Evolutionary conservation across 37 sponge, comb jelly and placozoan genomes (phyloP).

Genomic region (Haliclona indistincta): DNA sequence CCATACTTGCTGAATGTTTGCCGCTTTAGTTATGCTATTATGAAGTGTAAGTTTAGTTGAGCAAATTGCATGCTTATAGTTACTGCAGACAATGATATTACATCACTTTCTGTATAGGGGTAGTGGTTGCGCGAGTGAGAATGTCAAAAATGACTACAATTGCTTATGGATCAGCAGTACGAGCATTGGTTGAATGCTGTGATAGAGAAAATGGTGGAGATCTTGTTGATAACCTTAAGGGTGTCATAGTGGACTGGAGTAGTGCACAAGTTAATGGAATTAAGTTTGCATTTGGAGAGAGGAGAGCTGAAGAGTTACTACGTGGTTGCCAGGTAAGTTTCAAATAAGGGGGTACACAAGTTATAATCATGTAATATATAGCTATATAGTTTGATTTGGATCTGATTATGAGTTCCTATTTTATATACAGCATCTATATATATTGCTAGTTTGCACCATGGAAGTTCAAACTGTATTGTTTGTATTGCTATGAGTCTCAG

Average conservation of each 20-base stretch:
- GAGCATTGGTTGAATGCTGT: conserved; percentile 11
- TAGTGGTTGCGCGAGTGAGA: conserved; percentile 1
- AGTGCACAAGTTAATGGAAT: conserved; percentile 30
- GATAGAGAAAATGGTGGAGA: background rate
- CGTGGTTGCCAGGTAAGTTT: conserved; percentile 21
- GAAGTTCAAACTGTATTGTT: too few species aligned
- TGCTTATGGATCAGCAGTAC: conserved; percentile 5
- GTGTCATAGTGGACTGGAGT: conserved; percentile 12
- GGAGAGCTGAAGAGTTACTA: background rate
- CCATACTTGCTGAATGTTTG: conserved; percentile 4
- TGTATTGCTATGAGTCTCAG: too few species aligned
- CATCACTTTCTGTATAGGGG: background rate
- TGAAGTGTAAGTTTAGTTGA: too few species aligned
- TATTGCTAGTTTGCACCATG: too few species aligned
- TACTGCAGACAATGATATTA: background rate
- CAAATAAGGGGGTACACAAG: too few species aligned
- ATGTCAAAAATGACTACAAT: conserved; percentile 10
- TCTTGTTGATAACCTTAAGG: background rate
- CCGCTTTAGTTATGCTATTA: conserved; percentile 3
- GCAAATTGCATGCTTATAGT: too few species aligned
- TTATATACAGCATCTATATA: too few species aligned
- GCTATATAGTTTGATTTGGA: too few species aligned
- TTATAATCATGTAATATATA: too few species aligned
- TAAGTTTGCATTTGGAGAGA: conserved; percentile 6
- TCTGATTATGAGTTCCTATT: too few species aligned